Evolutionary conservation across 2,797 vertebrate species (phyloP).

Genomic region (Ciconia nigra): DNA sequence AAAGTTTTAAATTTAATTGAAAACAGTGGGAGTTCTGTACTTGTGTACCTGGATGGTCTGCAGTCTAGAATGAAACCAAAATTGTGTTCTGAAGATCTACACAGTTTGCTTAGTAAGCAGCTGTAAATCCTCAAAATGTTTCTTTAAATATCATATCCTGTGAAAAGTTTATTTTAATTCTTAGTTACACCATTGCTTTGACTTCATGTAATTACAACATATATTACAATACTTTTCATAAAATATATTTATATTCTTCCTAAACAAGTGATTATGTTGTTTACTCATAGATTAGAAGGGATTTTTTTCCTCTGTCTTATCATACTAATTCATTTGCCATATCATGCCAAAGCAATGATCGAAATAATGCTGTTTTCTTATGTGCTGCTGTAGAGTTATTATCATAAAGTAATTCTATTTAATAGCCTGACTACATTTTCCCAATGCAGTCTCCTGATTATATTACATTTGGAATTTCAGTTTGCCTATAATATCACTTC

Average conservation of each 20-base stretch:
- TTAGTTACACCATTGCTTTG: neutral
- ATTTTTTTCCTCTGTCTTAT: neutral
- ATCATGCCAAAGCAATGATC: neutral
- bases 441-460: neutral
- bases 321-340: neutral
- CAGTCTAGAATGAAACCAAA: neutral
- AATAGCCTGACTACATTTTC: neutral
- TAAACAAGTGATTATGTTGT: neutral
- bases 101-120: neutral
- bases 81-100: neutral
- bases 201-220: too few relatives aligned
- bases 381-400: neutral
- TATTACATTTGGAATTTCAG: neutral
- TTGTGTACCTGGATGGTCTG: neutral
- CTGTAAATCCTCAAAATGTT: neutral
- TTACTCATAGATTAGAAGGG: neutral
- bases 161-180: neutral
- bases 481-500: neutral
- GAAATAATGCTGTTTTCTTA: neutral
- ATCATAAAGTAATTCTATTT: neutral
- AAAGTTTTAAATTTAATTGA: neutral
- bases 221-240: neutral
- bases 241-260: neutral
- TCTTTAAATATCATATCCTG: neutral
- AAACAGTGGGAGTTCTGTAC: rapidly evolving